These are phyloP conservation scores for Plectropomus leopardus DNA, from an alignment of 2,113 vertebrate species.

Conservation along the genomic window DNA sequence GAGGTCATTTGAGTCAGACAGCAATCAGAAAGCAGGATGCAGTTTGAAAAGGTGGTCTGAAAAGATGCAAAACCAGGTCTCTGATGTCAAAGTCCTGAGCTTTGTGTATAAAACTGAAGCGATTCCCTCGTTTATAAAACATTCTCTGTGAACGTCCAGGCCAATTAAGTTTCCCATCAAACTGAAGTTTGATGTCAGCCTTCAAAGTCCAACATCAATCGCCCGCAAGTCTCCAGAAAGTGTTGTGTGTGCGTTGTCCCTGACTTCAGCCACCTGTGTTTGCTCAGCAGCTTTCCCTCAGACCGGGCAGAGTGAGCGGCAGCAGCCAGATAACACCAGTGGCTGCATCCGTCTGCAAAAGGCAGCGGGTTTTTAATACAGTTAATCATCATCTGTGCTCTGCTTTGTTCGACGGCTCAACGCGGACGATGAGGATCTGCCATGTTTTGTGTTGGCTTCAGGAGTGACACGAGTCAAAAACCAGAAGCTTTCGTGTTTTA, in stretches of 20 bases:
- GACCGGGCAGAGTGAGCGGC: conserved; percentile 66
- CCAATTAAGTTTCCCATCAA: background rate
- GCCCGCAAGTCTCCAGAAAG: background rate
- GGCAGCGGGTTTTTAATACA: conserved; percentile 87
- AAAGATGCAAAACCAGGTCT: background rate
- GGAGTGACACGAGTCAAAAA: conserved; percentile 26
- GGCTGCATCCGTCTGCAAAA: conserved; percentile 68
- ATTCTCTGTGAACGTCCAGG: background rate
- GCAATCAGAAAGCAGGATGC: background rate
- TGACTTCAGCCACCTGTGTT: conserved; percentile 95
- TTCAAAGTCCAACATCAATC: conserved; percentile 19
- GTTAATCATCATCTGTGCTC: conserved; percentile 90
- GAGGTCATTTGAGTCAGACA: conserved; percentile 38
- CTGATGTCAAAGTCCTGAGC: background rate
- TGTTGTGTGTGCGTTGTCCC: conserved; percentile 84
- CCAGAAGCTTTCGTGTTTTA: conserved; percentile 22
- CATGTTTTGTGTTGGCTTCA: conserved; percentile 25
- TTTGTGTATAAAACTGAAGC: background rate
- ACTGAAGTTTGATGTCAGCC: background rate
- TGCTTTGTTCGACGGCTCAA: conserved; percentile 73
- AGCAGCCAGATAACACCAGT: conserved; percentile 88
- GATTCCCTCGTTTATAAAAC: background rate
- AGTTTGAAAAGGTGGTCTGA: background rate
- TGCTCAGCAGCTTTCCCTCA: conserved; percentile 93
- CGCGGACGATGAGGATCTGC: conserved; percentile 19